phyloP scores from a whole-genome alignment of 2,797 vertebrate species.

The Cyprinella venusta region DNA sequence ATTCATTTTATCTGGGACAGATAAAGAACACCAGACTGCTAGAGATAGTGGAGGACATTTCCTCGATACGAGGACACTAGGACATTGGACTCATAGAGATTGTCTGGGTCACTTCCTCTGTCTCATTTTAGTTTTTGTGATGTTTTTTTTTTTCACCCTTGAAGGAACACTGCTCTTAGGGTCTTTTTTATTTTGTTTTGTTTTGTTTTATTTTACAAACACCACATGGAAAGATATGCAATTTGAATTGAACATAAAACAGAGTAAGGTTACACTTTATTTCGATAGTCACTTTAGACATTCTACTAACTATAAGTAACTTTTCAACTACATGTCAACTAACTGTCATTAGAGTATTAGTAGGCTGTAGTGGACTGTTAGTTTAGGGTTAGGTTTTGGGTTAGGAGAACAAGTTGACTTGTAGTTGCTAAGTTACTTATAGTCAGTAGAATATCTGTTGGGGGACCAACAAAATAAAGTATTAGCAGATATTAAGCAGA shows the following conservation, averaged over 20 bases:
- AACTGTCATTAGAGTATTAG: too few relatives aligned
- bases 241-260: not conserved
- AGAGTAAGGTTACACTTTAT: too few relatives aligned
- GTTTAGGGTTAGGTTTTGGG: too few relatives aligned
- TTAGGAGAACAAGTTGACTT: too few relatives aligned
- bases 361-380: too few relatives aligned
- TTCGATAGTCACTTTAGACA: too few relatives aligned
- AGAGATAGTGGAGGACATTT: slow-evolving; percentile 6
- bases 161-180: not conserved
- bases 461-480: too few relatives aligned
- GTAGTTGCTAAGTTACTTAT: too few relatives aligned
- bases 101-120: slow-evolving; percentile 31
- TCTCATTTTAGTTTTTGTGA: slow-evolving; percentile 18
- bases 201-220: not conserved
- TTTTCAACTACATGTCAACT: too few relatives aligned
- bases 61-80: slow-evolving; percentile 26
- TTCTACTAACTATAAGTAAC: too few relatives aligned
- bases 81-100: slow-evolving; percentile 9
- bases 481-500: too few relatives aligned
- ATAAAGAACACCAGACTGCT: slow-evolving; percentile 11
- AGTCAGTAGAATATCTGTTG: too few relatives aligned
- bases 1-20: slow-evolving; percentile 26
- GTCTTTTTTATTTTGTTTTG: not conserved
- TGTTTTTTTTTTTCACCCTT: not conserved
- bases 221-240: not conserved